Conservation (phyloP, 2,888 invertebrate genomes). For the Philopedon plagiatum region DNA sequence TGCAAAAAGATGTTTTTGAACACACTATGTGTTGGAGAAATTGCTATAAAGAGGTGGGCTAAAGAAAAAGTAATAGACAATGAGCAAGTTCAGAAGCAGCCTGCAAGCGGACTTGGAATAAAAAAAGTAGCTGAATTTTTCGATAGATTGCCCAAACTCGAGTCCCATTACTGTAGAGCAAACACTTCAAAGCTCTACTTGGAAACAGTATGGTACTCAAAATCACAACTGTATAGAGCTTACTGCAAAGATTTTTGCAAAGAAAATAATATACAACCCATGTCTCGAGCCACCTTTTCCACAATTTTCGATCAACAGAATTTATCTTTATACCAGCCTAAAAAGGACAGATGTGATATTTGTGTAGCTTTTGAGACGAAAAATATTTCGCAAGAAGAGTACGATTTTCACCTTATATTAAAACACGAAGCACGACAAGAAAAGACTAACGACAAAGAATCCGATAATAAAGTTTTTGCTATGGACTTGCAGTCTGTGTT, state of each 20-base stretch:
- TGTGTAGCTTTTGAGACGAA: slow-evolving; percentile 47
- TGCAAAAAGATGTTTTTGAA: slow-evolving; percentile 39
- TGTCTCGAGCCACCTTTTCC: slow-evolving; percentile 32
- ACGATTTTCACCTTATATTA: slow-evolving; percentile 32
- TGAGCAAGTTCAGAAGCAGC: neutral
- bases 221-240: slow-evolving; percentile 22
- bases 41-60: too few relatives aligned
- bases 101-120: neutral
- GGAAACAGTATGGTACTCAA: slow-evolving; percentile 33
- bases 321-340: slow-evolving; percentile 40
- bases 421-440: slow-evolving; percentile 36
- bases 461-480: slow-evolving; percentile 5
- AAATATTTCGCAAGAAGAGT: slow-evolving; percentile 38
- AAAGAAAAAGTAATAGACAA: neutral
- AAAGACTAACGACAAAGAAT: slow-evolving; percentile 8
- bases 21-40: too few relatives aligned
- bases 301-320: slow-evolving; percentile 25
- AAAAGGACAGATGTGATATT: slow-evolving; percentile 46
- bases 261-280: slow-evolving; percentile 7
- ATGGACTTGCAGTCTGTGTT: slow-evolving; percentile 30
- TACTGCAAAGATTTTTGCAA: slow-evolving; percentile 21
- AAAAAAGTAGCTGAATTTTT: slow-evolving; percentile 7
- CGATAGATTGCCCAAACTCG: slow-evolving; percentile 8
- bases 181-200: slow-evolving; percentile 13
- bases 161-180: neutral